phyloP scores from a whole-genome alignment of 2,888 invertebrate genomes.

The Carabus problematicus region DNA sequence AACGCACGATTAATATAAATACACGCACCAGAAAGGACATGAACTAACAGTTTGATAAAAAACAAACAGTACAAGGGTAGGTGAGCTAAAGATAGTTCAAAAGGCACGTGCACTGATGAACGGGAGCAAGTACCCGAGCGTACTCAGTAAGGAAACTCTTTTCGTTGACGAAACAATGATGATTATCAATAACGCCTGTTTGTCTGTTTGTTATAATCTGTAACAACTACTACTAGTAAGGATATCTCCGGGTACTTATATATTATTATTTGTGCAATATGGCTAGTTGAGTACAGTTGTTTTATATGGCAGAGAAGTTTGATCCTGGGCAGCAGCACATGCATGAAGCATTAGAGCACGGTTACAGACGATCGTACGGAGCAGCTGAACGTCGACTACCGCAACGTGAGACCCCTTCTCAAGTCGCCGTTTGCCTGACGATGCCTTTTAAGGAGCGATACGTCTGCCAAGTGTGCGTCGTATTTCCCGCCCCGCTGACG shows the following conservation, averaged over 20 bases:
- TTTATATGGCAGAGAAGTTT: neutral
- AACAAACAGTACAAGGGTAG: conserved; percentile 57
- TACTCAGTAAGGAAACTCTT: neutral
- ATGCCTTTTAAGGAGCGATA: conserved; percentile 60
- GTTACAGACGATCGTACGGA: neutral
- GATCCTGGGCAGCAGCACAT: neutral
- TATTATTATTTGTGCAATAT: too few relatives aligned
- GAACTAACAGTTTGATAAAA: conserved; percentile 35
- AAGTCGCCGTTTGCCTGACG: conserved; percentile 50
- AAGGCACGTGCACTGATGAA: conserved; percentile 57
- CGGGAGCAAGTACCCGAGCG: conserved; percentile 44
- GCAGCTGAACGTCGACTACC: conserved; percentile 1
- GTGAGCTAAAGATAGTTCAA: conserved; percentile 59
- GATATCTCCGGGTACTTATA: too few relatives aligned
- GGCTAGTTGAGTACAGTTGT: neutral
- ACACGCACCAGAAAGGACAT: neutral
- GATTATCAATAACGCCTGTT: too few relatives aligned
- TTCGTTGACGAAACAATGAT: too few relatives aligned
- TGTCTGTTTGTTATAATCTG: too few relatives aligned
- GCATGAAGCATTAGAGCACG: neutral
- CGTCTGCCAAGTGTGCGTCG: conserved; percentile 55
- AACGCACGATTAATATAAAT: conserved; percentile 4
- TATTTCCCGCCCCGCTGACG: too few relatives aligned
- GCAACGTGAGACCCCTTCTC: conserved; percentile 55
- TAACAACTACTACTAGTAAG: too few relatives aligned